A percentile compares a stretch with the other conserved stretches of the same genome.
Conservation (phyloP, 1,140 invertebrate species). For the Drosophila albomicans region DNA sequence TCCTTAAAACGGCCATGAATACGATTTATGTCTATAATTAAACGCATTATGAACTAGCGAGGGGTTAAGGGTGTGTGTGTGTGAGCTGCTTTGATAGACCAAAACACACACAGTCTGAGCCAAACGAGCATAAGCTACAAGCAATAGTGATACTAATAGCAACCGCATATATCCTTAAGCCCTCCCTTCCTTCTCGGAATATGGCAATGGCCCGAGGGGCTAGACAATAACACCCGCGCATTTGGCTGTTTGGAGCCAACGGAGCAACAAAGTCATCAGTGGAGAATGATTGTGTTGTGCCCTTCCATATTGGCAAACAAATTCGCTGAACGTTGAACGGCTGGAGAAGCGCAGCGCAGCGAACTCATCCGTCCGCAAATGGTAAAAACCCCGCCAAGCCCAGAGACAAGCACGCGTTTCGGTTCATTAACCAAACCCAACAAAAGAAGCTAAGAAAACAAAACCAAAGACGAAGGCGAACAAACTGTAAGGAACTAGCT, state of each 20-base stretch:
- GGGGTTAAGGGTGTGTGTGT: conserved; percentile 19
- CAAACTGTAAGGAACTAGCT: conserved; percentile 62
- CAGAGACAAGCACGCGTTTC: conserved; percentile 78
- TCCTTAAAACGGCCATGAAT: background rate
- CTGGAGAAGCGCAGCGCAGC: conserved; percentile 37
- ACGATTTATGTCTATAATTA: conserved; percentile 55
- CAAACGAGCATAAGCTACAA: conserved; percentile 54
- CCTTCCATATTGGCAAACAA: conserved; percentile 69
- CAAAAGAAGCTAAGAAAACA: conserved; percentile 47
- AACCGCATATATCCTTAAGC: conserved; percentile 44
- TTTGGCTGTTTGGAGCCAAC: conserved; percentile 48
- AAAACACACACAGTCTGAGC: conserved; percentile 32
- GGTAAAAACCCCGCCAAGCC: conserved; percentile 35
- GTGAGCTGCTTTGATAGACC: conserved; percentile 16
- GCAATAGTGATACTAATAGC: conserved; percentile 64
- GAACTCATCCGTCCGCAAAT: conserved; percentile 37
- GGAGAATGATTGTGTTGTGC: conserved; percentile 71
- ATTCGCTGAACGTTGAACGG: conserved; percentile 40
- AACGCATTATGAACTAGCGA: conserved; percentile 53
- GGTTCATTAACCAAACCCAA: conserved; percentile 82
- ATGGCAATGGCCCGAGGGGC: conserved; percentile 19
- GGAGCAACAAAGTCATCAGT: conserved; percentile 79
- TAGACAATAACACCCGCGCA: conserved; percentile 46
- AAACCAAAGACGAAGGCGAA: conserved; percentile 2
- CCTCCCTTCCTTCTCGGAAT: conserved; percentile 27